Evolutionary conservation across 1,140 invertebrate genomes (phyloP), one percentile per base, ranked within the genome.

Genomic region (Drosophila leontia): DNA sequence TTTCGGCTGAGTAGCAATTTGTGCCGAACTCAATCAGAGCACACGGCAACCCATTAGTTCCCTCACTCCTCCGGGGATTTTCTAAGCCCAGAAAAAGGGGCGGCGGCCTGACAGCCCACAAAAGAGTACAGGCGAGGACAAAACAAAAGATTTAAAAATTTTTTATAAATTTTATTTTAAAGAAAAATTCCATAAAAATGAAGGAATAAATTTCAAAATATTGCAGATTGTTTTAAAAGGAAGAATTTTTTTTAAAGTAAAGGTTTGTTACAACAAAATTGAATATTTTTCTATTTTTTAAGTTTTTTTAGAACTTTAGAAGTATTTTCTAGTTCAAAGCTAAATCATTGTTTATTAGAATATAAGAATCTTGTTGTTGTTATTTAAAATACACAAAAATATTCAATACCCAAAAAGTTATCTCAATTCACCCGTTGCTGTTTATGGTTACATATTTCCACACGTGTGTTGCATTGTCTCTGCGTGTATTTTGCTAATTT

Each of bases 401-500:
- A 55, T 37, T 11, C 12, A 8, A 15, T n/a, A 12, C 55, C 7
- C 19, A 12, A n/a, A 39, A 41, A 41, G 2, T 26, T n/a, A 1
- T 44, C 32, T 35, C 61, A 34, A 17, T 13, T 23, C 12, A 17
- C 11, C 56, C 56, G n/a, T 11, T 9, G n/a, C 19, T 44, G 57
- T 65, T 23, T 12, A 11, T 7, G 11, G 17, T 4, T 53, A 51
- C 23, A 59, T 37, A 39, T 55, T 12, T 39, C 23, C 51, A 53
- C 65, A 51, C 53, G 37, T 78, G 64, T 75, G 65, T 63, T 69
- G 68, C 75, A 50, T 68, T 61, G 65, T 75, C 75, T 70, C 71
- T 91, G 91, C 81, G 86, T 92, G 87, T 92, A 90, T 88, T 86
- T 82, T 91, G 91, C 91, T 92, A 92, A 92, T 92, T 92, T 92